These are phyloP conservation scores for Oeneis ivallda DNA, from an alignment of 2,888 invertebrate genomes.

Conservation along the genomic window DNA sequence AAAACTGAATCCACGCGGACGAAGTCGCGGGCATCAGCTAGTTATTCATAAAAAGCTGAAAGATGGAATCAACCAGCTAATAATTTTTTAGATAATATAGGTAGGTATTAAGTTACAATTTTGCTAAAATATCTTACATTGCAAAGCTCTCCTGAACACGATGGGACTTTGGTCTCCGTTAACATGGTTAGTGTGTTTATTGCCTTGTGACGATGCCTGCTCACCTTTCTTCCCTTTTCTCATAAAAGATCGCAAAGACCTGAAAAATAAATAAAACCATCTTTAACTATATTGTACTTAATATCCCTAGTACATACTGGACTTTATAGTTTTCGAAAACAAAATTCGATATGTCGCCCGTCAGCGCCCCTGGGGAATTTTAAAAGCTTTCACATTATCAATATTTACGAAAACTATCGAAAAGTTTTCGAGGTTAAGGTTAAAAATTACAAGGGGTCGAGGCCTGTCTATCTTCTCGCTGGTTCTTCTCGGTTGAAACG, in stretches of 20 bases:
- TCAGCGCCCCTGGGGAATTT: too few species aligned
- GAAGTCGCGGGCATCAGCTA: too few species aligned
- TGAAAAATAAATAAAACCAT: slow-evolving; percentile 42
- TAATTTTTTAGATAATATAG: background rate
- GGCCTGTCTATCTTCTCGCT: too few species aligned
- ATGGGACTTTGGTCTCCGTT: slow-evolving; percentile 71
- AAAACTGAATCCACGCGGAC: too few species aligned
- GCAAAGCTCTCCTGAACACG: slow-evolving; percentile 66
- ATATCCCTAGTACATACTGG: background rate
- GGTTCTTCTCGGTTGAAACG: too few species aligned
- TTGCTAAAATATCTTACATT: slow-evolving; percentile 58
- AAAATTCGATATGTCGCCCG: background rate
- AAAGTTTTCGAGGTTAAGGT: too few species aligned
- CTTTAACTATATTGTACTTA: background rate
- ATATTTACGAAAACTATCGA: too few species aligned
- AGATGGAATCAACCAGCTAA: too few species aligned
- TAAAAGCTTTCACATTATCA: too few species aligned
- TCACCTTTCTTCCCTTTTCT: slow-evolving; percentile 72
- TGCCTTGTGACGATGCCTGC: slow-evolving; percentile 44
- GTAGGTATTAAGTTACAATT: background rate
- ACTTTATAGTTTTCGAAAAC: background rate
- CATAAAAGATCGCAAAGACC: slow-evolving; percentile 77
- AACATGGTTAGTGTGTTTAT: slow-evolving; percentile 49
- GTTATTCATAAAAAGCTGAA: too few species aligned
- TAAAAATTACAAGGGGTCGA: too few species aligned